Evolutionary conservation across 2,888 invertebrate species (phyloP).

Genomic region (Tiliacea citrago): DNA sequence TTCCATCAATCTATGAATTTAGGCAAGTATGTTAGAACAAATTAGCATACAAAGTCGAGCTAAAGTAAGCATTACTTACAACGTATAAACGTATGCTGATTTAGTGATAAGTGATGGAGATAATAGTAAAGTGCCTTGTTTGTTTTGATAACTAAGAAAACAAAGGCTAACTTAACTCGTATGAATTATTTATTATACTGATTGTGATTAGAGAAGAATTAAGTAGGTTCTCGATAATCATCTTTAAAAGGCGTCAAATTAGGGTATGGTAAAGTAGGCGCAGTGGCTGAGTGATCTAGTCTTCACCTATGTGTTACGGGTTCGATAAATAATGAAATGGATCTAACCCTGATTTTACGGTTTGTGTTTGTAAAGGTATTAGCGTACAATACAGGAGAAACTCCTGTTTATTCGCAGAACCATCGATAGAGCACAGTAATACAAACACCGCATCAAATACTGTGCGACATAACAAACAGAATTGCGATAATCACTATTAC

Average conservation of each 20-base stretch:
- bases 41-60: conserved; percentile 45
- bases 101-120: conserved; percentile 22
- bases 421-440: background rate
- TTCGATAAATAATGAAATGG: background rate
- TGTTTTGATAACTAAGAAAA: conserved; percentile 30
- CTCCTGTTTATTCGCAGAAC: background rate
- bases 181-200: conserved; percentile 29
- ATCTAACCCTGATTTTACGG: too few relatives aligned
- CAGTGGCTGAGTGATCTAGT: background rate
- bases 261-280: background rate
- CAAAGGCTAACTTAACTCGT: conserved; percentile 25
- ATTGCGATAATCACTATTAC: too few relatives aligned
- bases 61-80: conserved; percentile 23
- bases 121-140: conserved; percentile 35
- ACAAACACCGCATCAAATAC: background rate
- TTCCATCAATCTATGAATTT: background rate
- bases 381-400: too few relatives aligned
- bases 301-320: background rate
- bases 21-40: conserved; percentile 17
- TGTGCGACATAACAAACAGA: background rate
- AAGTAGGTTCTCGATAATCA: conserved; percentile 10
- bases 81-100: conserved; percentile 36
- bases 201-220: conserved; percentile 25
- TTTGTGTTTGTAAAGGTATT: background rate
- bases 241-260: conserved; percentile 16